phyloP scores from a whole-genome alignment of 2,113 vertebrate species.

The Dasyprocta punctata region DNA sequence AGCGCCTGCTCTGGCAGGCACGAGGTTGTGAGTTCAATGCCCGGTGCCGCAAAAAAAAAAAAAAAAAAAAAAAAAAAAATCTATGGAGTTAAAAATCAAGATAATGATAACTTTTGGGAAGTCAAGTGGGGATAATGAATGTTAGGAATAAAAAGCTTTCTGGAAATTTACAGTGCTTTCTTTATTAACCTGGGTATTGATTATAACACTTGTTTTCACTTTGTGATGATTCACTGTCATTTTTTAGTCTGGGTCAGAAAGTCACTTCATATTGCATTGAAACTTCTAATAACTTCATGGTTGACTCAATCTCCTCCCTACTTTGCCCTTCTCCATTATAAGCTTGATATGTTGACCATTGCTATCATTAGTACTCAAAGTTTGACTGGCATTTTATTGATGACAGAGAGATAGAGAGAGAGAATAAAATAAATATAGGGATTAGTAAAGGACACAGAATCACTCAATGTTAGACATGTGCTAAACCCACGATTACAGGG shows the following conservation, averaged over 20 bases:
- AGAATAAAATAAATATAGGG: background rate
- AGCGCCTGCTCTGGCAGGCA: no score
- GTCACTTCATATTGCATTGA: background rate
- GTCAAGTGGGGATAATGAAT: background rate
- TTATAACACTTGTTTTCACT: background rate
- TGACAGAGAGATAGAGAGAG: background rate
- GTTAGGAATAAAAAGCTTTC: background rate
- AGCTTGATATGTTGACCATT: background rate
- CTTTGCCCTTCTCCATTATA: background rate
- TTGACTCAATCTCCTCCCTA: background rate
- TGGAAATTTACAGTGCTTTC: background rate
- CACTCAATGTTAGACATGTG: background rate
- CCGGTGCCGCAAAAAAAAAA: no score
- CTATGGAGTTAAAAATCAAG: background rate
- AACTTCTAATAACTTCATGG: background rate
- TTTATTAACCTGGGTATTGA: background rate
- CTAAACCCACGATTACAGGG: background rate
- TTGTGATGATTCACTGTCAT: background rate
- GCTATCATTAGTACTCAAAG: slow-evolving; percentile 8
- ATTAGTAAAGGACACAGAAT: background rate
- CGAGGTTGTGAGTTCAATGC: no score
- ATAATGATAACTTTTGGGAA: background rate
- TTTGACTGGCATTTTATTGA: background rate
- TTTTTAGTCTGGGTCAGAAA: background rate
- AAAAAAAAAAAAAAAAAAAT: no score